Base-by-base conservation (phyloP, 2,888 invertebrate species). In the Abscondita cerata region DNA sequence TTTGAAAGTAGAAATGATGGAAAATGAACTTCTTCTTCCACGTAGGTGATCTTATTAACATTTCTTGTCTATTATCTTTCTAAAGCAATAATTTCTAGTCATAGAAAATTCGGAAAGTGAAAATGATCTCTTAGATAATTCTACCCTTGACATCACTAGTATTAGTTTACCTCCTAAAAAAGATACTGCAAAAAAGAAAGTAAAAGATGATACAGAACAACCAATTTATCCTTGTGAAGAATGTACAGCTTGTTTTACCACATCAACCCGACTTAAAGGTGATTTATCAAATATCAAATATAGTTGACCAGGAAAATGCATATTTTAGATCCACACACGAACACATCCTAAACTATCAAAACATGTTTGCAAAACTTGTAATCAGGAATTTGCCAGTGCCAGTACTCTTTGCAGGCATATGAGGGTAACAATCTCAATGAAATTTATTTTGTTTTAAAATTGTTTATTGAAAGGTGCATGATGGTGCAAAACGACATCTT, bases 401-500 rank as follows among this genome's bases (percentile, higher is more conserved):
- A 81, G 81, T 65, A 81, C 81, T 1, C 72, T 82, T 25, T 79
- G 80, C 50, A 70, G 81, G 19, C 82, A 82, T 63, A 75, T 75
- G 71, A 81, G 80, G 68, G 76, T 75, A 70, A 60, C 15, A 36
- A n/a, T 9, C 6, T 12, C 15, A 19, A 36, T 12, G 8, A 6
- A 2, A 18, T 19, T 20, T 31, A 13, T n/a, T n/a, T 1, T n/a
- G n/a, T 33, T 19, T 38, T 34, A 15, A 50, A 2, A 6, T 41
- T 41, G 38, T 18, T 33, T 57, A 2, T 16, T 16, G 1, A 4
- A 61, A 77, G 75, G 74, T 77, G 5, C 80, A 79, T 58, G 77
- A 79, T 46, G 76, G 75, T 16, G 75, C 75, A 1, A 80, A 76
- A 67, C 67, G 74, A 33, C 80, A 80, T 62, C 63, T 79, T n/a